Evolutionary conservation across 2,797 vertebrate genomes (phyloP), one percentile per base, ranked within the genome.

Genomic region (Margarornis squamiger): DNA sequence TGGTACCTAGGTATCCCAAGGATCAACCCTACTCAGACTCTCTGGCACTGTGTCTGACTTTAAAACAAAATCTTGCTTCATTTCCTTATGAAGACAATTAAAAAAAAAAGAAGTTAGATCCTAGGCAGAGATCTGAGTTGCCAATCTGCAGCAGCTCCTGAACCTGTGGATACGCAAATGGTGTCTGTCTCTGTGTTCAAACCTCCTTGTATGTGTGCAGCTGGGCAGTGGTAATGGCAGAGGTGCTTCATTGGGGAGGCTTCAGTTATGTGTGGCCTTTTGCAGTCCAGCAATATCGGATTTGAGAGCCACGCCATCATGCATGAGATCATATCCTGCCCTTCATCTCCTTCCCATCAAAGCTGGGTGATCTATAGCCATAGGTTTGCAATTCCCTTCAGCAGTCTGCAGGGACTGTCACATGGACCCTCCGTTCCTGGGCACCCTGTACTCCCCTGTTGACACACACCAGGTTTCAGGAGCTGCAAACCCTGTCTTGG

Each of bases 161-260:
- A 21, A 41, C n/a, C 46, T 15, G 10, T 58, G 39, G 30, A 43
- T 26, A 68, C 2, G 18, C 38, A 52, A 61, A 45, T 13, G 9
- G 9, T 2, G 29, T 0, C 0, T 8, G 3, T 26, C 45, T n/a
- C 52, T 14, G 4, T 12, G 24, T 57, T 41, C 72, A 61, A 21
- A 74, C 76, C 9, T 83, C 38, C 36, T 46, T 2, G 1, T 11
- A 16, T 0, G 1, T 11, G 29, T 12, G 34, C 66, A 45, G 12
- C 46, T 78, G 67, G 39, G 63, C 41, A 76, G 29, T 2, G 11
- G 65, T 5, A 43, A 52, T 12, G n/a, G 36, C 32, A 79, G 30
- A 10, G 67, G 38, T 9, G 48, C 57, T 73, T 74, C 45, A 20
- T 0, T 17, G 24, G 2, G 21, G 36, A 79, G 9, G 39, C 23